Evolutionary conservation across 2,888 invertebrate species (phyloP), one percentile per base, ranked within the genome.

Genomic region (Ochropleura plecta): DNA sequence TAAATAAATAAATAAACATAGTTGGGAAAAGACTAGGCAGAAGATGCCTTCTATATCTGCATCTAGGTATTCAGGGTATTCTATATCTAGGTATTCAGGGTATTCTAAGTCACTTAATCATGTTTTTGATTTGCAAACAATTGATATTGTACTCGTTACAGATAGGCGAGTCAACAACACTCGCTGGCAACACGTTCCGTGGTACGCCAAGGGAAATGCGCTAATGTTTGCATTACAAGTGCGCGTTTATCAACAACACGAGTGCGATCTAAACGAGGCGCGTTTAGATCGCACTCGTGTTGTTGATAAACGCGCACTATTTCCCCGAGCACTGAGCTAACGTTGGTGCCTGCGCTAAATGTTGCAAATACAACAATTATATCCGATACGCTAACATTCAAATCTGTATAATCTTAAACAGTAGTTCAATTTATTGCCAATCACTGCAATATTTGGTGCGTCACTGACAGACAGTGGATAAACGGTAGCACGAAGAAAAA

Each of bases 231-330:
- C 51, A 30, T 48, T 48, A 12, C 51, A 42, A 55, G n/a, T 59
- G 65, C 64, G n/a, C n/a, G n/a, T n/a, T n/a, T n/a, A n/a, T n/a
- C n/a, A n/a, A n/a, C n/a, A n/a, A n/a, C n/a, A n/a, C n/a, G n/a
- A n/a, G n/a, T n/a, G n/a, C n/a, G n/a, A n/a, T n/a, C n/a, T n/a
- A n/a, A n/a, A n/a, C n/a, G n/a, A n/a, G n/a, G n/a, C 40, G 65
- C 75, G 51, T 20, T 74, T 46, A 46, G 42, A 46, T 55, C 51
- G n/a, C 51, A 40, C 20, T 49, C 16, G 40, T 60, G 70, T 44
- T 74, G 69, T 46, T 74, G 55, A 63, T 63, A 67, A 48, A 67
- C 51, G 57, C 42, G 51, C 53, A 53, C 53, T 44, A 18, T 20
- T 74, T 44, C 44, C n/a, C n/a, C 12, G 42, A 1, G 10, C 40